A percentile compares a stretch with the other conserved stretches of the same genome.
Conservation (phyloP, 2,797 vertebrate genomes). For the Fistularia tabacaria region DNA sequence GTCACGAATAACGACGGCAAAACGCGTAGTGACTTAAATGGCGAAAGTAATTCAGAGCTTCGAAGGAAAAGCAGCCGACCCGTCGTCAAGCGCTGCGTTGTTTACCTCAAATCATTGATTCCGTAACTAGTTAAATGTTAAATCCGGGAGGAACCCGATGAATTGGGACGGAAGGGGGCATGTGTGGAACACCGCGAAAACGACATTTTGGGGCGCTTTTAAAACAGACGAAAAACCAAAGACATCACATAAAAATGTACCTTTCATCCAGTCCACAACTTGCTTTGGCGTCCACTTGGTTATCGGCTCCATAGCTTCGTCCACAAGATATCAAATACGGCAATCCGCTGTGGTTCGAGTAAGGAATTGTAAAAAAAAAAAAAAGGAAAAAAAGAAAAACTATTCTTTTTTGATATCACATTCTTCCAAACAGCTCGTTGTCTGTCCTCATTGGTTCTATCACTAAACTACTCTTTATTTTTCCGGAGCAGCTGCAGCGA, state of each 20-base stretch:
- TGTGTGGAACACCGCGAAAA: too few species aligned
- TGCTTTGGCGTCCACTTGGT: constrained; percentile 79
- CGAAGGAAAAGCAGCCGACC: background rate
- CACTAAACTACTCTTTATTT: constrained; percentile 26
- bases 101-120: constrained; percentile 62
- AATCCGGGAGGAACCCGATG: too few species aligned
- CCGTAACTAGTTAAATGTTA: constrained; percentile 55
- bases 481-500: constrained; percentile 32
- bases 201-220: too few species aligned
- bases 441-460: constrained; percentile 21
- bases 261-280: constrained; percentile 82
- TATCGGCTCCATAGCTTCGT: constrained; percentile 75
- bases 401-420: constrained; percentile 29
- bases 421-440: constrained; percentile 25
- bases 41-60: too few species aligned
- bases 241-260: constrained; percentile 41
- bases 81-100: constrained; percentile 56
- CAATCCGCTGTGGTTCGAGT: background rate
- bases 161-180: too few species aligned
- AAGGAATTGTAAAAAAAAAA: background rate
- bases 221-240: background rate
- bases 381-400: background rate
- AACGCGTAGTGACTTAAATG: too few species aligned
- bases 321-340: background rate
- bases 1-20: too few species aligned